Conservation (phyloP, 2,797 vertebrate species). For the Gambelia wislizenii region DNA sequence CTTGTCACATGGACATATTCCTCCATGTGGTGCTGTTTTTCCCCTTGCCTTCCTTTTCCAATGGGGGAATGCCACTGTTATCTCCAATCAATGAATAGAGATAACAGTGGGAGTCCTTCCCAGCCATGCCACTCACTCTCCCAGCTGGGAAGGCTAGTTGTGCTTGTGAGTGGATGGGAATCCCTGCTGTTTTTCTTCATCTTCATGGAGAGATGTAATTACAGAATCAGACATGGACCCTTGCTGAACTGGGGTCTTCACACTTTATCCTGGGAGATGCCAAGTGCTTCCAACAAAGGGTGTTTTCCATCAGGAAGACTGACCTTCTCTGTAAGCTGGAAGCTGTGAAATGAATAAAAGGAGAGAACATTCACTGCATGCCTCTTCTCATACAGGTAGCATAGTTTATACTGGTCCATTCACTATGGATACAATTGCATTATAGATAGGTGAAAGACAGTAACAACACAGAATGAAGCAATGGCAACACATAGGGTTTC, state of each 20-base stretch:
- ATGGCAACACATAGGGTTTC: not conserved
- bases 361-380: not conserved
- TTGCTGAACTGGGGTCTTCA: not conserved
- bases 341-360: not conserved
- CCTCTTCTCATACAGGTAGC: not conserved
- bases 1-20: not conserved
- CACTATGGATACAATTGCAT: not conserved
- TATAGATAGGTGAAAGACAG: not conserved
- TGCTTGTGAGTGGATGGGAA: not conserved
- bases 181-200: not conserved
- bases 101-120: not conserved
- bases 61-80: not conserved
- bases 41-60: not conserved
- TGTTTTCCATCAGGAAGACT: not conserved
- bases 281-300: constrained; percentile 5
- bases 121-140: not conserved
- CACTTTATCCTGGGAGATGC: constrained; percentile 8
- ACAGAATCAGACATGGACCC: not conserved
- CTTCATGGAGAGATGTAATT: not conserved
- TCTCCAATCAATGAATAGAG: not conserved
- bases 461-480: not conserved
- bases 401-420: not conserved
- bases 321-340: not conserved
- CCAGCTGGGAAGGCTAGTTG: not conserved
- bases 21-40: not conserved